phyloP scores from a whole-genome alignment of 2,888 invertebrate genomes.

The Euzetes globulus region DNA sequence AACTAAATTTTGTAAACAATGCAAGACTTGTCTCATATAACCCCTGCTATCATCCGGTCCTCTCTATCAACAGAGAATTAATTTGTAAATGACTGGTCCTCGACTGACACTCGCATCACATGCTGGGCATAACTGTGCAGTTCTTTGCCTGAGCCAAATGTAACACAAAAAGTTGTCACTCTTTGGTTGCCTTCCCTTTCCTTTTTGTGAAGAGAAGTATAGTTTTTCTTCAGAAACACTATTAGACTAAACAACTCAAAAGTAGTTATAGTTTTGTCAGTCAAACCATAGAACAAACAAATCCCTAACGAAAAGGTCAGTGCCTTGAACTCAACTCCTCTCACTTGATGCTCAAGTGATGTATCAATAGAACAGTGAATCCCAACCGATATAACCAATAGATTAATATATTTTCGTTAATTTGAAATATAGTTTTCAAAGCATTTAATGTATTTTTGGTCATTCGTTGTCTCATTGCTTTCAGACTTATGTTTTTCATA shows the following conservation, averaged over 20 bases:
- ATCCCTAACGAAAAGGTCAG: conserved; percentile 14
- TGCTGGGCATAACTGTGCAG: neutral
- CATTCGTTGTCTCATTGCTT: neutral
- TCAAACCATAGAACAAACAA: conserved; percentile 26
- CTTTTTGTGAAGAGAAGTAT: neutral
- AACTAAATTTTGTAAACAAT: conserved; percentile 23
- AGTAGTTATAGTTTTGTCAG: conserved; percentile 11
- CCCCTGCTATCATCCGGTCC: conserved; percentile 31
- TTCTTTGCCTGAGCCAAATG: neutral
- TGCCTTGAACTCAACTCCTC: conserved; percentile 9
- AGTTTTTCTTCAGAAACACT: conserved; percentile 7
- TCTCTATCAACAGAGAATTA: conserved; percentile 28
- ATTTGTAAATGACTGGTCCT: neutral
- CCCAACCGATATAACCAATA: neutral
- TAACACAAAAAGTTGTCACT: conserved; percentile 28
- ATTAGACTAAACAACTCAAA: conserved; percentile 27
- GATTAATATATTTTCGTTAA: neutral
- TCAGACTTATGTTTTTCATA: neutral
- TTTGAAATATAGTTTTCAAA: neutral
- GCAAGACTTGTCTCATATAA: conserved; percentile 10
- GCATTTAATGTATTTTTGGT: conserved; percentile 8
- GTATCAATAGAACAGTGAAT: neutral
- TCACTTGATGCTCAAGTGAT: neutral
- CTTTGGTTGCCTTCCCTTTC: neutral
- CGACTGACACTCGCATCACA: conserved; percentile 16